phyloP scores from a whole-genome alignment of 2,113 vertebrate genomes.

The Pantherophis guttatus region DNA sequence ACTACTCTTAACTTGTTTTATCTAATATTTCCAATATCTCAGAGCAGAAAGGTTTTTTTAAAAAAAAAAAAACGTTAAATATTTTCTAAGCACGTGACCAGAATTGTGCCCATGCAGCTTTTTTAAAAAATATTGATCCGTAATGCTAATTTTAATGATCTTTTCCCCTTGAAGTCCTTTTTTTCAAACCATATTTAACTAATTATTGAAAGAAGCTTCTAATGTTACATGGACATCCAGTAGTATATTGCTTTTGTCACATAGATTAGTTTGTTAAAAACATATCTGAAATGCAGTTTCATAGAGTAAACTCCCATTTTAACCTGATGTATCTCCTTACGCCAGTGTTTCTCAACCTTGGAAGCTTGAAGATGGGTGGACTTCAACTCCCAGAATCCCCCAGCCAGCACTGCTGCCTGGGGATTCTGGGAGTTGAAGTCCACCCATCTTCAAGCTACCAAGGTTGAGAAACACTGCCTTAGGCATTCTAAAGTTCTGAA shows the following conservation, averaged over 20 bases:
- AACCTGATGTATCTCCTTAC: neutral
- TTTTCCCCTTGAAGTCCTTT: neutral
- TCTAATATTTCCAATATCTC: conserved; percentile 29
- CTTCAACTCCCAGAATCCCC: no score
- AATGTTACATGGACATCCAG: neutral
- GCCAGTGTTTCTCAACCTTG: no score
- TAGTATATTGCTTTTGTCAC: conserved; percentile 27
- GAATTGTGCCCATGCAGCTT: conserved; percentile 4
- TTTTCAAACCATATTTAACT: conserved; percentile 8
- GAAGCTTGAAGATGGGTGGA: no score
- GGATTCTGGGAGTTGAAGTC: no score
- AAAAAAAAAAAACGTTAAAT: conserved; percentile 34
- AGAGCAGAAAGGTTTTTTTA: neutral
- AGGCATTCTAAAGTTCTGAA: neutral
- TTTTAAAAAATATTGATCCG: neutral
- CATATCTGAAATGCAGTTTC: neutral
- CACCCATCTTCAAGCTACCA: no score
- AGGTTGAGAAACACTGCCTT: no score
- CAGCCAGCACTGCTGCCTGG: no score
- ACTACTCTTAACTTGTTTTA: conserved; percentile 35
- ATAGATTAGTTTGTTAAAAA: neutral
- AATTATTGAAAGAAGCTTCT: neutral
- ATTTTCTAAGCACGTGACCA: neutral
- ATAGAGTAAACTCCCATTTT: neutral
- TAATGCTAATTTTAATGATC: neutral